Evolutionary conservation across 2,113 vertebrate species (phyloP).

Genomic region (Cairina moschata): DNA sequence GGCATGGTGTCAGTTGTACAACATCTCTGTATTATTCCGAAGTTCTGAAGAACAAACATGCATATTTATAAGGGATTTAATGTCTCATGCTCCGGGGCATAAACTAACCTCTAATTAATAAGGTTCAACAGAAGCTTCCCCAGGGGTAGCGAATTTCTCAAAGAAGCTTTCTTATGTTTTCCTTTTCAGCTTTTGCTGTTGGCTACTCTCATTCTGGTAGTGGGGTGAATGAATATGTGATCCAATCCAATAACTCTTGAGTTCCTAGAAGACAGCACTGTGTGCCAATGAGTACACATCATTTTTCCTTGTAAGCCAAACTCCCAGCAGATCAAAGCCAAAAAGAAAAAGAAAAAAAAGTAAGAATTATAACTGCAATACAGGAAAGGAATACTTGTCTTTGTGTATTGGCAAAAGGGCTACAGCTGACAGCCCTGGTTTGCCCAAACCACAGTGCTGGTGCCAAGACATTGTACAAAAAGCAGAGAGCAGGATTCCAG

Average conservation of each 20-base stretch:
- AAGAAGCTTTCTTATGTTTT: conserved; percentile 11
- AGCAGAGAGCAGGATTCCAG: not conserved
- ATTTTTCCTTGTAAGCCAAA: not conserved
- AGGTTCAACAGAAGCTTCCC: conserved; percentile 43
- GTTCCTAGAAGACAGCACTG: conserved; percentile 37
- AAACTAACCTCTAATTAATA: conserved; percentile 55
- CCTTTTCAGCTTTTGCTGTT: conserved; percentile 15
- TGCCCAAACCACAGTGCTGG: not conserved
- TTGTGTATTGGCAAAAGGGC: not conserved
- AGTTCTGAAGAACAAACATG: not conserved
- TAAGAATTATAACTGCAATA: not conserved
- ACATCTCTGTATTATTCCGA: conserved; percentile 19
- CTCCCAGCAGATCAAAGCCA: not conserved
- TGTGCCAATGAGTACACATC: not conserved
- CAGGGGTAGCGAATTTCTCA: not conserved
- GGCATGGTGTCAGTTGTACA: not conserved
- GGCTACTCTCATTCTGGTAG: not conserved
- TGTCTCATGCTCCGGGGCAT: conserved; percentile 11
- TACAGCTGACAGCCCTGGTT: not conserved
- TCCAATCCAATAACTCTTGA: not conserved
- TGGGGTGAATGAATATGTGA: not conserved
- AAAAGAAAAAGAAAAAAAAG: not conserved
- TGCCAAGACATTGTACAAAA: not conserved
- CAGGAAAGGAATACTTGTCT: not conserved
- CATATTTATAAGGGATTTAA: conserved; percentile 54